phyloP scores from a whole-genome alignment of 2,888 invertebrate species.

The Drosophila cracens region DNA sequence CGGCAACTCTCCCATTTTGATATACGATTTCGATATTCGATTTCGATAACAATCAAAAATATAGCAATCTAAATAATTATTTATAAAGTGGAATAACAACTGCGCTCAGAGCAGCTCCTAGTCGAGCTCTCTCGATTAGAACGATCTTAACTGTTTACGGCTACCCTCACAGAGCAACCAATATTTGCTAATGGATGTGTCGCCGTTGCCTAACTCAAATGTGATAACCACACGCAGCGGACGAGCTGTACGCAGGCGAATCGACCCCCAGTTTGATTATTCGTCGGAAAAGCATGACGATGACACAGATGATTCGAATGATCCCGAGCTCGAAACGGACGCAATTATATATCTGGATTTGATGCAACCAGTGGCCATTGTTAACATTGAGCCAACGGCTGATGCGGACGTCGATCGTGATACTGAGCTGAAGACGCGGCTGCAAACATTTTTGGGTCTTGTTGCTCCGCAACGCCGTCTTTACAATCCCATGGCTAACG shows the following conservation, averaged over 20 bases:
- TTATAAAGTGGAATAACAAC: background rate
- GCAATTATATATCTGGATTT: constrained; percentile 55
- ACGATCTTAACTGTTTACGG: no score
- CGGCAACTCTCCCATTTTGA: no score
- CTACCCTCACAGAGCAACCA: background rate
- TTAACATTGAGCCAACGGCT: constrained; percentile 26
- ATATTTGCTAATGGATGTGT: background rate
- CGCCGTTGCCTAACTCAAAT: background rate
- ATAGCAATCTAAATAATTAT: background rate
- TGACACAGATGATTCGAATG: constrained; percentile 10
- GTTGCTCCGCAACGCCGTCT: constrained; percentile 53
- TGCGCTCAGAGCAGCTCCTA: background rate
- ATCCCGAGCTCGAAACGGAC: constrained; percentile 16
- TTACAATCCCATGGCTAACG: constrained; percentile 54
- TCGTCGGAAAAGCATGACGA: constrained; percentile 37
- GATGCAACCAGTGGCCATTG: constrained; percentile 39
- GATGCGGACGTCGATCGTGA: constrained; percentile 44
- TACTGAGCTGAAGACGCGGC: constrained; percentile 31
- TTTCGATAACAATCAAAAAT: background rate
- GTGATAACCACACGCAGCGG: constrained; percentile 56
- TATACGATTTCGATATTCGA: no score
- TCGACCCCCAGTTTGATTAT: constrained; percentile 61
- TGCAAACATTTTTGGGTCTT: constrained; percentile 58
- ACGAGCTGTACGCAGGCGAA: constrained; percentile 46
- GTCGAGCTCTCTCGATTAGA: background rate